Base-by-base conservation (phyloP, 2,888 invertebrate species). In the Calameuta filiformis region DNA sequence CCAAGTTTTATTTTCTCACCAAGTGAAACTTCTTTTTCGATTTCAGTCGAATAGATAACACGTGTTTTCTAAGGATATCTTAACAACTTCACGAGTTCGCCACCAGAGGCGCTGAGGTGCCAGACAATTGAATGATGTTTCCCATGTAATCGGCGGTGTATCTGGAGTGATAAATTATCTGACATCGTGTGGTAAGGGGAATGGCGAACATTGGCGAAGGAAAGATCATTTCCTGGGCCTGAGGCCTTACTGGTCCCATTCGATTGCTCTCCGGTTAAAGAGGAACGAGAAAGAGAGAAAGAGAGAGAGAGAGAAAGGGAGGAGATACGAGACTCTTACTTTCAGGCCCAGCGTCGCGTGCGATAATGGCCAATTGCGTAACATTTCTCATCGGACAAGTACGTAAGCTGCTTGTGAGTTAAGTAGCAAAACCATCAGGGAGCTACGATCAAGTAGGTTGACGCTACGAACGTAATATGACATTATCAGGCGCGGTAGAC, bases 271-370 rank as follows among this genome's bases (percentile, higher is more conserved):
- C 12, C 37, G 69, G 31, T n/a, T 40, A n/a, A 79, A 71, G 73
- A 37, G 68, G 71, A 71, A 76, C 75, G 78, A 71, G 74, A 71
- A 4, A 76, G 77, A 75, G 77, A 73, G 73, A 69, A 12, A 76
- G 78, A 81, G 82, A 80, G 85, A 69, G 77, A 73, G 75, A 76
- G 78, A 73, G 73, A 69, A 12, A 76, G 77, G 81, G 82, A 79
- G 85, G 82, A 83, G 84, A 84, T 82, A 75, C 74, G 34, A 69
- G 82, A 87, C 89, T 90, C 88, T 90, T 89, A 89, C 90, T 90
- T 90, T 90, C 89, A 86, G 84, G 83, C 84, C 84, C 84, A 85
- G 79, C 85, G 86, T 87, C 88, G 87, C 89, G 86, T 89, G 87
- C 87, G 84, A 83, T 86, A 85, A 86, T 87, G 84, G 84, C 79